Base-by-base conservation (phyloP, 2,113 vertebrate species). In the Alosa alosa region DNA sequence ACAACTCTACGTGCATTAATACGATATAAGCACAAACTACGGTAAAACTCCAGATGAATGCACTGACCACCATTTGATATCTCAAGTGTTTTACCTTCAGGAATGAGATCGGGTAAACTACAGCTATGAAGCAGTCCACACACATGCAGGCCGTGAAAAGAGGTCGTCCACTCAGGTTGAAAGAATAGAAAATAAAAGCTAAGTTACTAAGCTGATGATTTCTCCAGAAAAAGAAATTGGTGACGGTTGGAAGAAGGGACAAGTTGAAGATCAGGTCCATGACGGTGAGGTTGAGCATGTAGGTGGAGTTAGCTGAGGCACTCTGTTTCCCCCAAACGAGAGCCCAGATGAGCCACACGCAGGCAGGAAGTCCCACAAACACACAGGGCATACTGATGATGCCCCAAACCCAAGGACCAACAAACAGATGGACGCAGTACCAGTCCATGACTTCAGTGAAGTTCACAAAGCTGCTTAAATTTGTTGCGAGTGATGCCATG, bases 101-200 rank as follows among this genome's bases (percentile, higher is more conserved):
- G 25, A 25, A 72, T 3, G 9, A 10, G 6, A 72, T 10, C 1
- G 64, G 64, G 6, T 31, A 9, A 25, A 72, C 64, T 8, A 72
- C 64, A 31, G 64, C 64, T 5, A 72, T 25, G 25, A 31, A 72
- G 5, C 64, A 31, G n/a, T 72, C 64, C 20, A 64, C 57, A 47
- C 83, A 68, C 41, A 68, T 72, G 25, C 55, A 84, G 13, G 83
- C 55, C 36, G n/a, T 64, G n/a, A 84, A 85, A n/a, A 89, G 87
- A 52, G 87, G 89, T 82, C 89, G 85, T 6, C 87, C 89, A 5
- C 18, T 68, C 15, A 87, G 8, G n/a, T 44, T 22, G 0, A 90
- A 18, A 46, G 17, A 47, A 25, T 85, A 82, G n/a, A 83, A 39
- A 6, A 85, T 86, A 52, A 44, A 57, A 50, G 45, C 36, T 20